Evolutionary conservation across 2,888 invertebrate species (phyloP), one percentile per base, ranked within the genome.

Genomic region (Brachyopa scutellaris): DNA sequence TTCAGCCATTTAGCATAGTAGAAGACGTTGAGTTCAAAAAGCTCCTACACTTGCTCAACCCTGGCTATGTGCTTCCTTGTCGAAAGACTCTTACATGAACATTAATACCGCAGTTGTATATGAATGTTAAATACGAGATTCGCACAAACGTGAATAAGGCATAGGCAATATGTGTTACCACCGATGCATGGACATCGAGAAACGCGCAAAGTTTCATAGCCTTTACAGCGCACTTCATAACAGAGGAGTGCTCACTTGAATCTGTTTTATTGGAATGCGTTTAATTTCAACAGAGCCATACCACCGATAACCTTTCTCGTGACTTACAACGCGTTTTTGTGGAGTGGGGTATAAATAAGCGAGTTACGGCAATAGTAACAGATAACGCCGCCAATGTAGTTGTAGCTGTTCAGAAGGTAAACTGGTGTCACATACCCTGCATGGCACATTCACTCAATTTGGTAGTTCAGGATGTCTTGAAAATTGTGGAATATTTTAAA

Each of bases 181-280:
- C 76, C 61, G 76, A 76, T 70, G 13, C 70, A 70, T 31, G 19
- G 19, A 40, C 8, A 33, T 1, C 42, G 67, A 11, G 21, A 36
- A 9, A 59, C 33, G n/a, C n/a, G n/a, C n/a, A n/a, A n/a, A n/a
- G n/a, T 9, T 73, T 62, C 29, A 42, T 69, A 17, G 55, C 70
- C 9, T 57, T 73, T 4, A 84, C 83, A n/a, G 77, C 69, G 0
- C 69, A 84, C 31, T 77, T 66, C 8, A 66, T 76, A 2, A 33
- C 45, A 5, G 26, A 66, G 4, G 23, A 26, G 4, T 26, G 4
- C 4, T 26, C 6, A 6, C 26, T 26, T 3, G 6, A 26, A 26
- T 26, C 26, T 26, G 26, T 6, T 6, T 26, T 26, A 26, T 6
- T 26, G 6, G 26, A 26, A 26, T 26, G 26, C 26, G 26, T 26